Conservation (phyloP, 2,888 invertebrate species). For the Mimumesa dahlbomi region DNA sequence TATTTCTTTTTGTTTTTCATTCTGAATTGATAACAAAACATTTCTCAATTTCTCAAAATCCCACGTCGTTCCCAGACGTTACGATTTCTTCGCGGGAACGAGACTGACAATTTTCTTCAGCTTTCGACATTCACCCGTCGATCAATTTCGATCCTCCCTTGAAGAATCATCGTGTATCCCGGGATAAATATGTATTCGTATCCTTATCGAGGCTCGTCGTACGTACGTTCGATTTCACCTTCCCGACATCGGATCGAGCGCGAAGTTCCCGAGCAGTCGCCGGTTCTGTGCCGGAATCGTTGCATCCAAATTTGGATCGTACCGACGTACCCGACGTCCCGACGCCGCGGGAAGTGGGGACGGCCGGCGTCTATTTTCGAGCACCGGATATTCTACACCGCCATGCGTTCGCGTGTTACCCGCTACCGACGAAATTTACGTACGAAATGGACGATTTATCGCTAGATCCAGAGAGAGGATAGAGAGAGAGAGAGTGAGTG, state of each 20-base stretch:
- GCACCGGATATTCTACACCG: slow-evolving; percentile 75
- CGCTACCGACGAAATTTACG: slow-evolving; percentile 32
- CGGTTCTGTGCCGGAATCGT: slow-evolving; percentile 77
- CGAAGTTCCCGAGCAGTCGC: slow-evolving; percentile 37
- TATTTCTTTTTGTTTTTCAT: too few species aligned
- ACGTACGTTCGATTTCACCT: slow-evolving; percentile 17
- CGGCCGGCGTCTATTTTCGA: slow-evolving; percentile 79
- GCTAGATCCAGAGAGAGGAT: too few species aligned
- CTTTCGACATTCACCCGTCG: not conserved
- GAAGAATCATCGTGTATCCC: too few species aligned
- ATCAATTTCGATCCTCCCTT: too few species aligned
- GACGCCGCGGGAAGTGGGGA: slow-evolving; percentile 75
- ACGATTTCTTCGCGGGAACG: too few species aligned
- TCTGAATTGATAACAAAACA: too few species aligned
- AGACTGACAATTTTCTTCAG: too few species aligned
- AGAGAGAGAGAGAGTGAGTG: too few species aligned
- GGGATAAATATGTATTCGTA: not conserved
- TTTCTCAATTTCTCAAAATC: too few species aligned
- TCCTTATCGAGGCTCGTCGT: not conserved
- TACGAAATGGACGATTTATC: slow-evolving; percentile 45
- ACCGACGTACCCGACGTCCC: slow-evolving; percentile 79
- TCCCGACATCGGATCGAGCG: slow-evolving; percentile 43
- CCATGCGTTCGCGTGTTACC: slow-evolving; percentile 5
- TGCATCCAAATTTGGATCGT: slow-evolving; percentile 84
- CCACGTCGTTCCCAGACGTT: too few species aligned